phyloP scores from a whole-genome alignment of 2,113 vertebrate species.

The Aphelocoma coerulescens region DNA sequence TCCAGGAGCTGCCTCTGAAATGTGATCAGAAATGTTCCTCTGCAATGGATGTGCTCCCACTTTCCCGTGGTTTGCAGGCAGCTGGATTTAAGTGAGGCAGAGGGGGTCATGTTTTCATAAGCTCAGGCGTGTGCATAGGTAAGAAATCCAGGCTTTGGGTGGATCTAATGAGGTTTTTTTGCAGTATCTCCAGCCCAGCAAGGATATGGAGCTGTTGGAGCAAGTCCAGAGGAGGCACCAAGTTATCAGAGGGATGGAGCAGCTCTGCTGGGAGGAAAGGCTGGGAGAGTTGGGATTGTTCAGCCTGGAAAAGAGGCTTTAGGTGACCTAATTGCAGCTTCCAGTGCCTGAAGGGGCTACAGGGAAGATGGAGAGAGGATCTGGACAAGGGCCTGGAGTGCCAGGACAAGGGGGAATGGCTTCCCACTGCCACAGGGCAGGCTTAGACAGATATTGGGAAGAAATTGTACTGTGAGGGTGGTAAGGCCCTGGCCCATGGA shows the following conservation, averaged over 20 bases:
- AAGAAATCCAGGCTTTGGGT: neutral
- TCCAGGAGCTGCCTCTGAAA: neutral
- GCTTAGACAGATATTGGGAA: neutral
- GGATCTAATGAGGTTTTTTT: neutral
- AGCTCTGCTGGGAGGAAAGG: neutral
- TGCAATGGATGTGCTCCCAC: neutral
- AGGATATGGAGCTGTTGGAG: neutral
- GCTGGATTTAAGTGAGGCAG: fast-evolving
- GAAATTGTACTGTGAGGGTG: neutral
- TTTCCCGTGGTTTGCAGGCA: neutral
- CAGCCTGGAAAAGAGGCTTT: neutral
- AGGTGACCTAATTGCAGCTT: neutral
- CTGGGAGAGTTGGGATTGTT: neutral
- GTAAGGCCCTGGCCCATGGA: neutral
- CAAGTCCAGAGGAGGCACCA: neutral
- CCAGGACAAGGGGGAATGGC: no score
- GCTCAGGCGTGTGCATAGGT: neutral
- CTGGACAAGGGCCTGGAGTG: no score
- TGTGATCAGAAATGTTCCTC: neutral
- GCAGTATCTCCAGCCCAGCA: neutral
- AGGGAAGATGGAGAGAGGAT: neutral
- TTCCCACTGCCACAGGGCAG: neutral
- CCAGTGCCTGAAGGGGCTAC: neutral
- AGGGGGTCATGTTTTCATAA: neutral
- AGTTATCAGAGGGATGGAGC: neutral